These are phyloP conservation scores for Eunapius fragilis DNA, from an alignment of 37 sponge, comb jelly and placozoan species.

Conservation along the genomic window DNA sequence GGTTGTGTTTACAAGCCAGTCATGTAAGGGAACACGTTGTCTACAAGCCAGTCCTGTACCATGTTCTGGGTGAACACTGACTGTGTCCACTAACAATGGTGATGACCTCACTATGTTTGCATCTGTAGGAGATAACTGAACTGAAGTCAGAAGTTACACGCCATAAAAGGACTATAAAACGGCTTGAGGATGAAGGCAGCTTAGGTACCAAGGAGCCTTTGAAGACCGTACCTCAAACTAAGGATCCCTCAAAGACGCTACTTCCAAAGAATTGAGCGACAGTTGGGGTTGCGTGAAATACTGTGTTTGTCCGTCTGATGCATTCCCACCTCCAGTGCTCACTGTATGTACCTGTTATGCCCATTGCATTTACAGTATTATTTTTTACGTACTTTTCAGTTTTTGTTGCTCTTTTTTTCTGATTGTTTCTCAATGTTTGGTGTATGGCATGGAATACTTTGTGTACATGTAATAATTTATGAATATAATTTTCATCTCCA, in stretches of 20 bases:
- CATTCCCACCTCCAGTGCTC: no score
- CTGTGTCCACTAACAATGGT: no score
- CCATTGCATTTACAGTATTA: no score
- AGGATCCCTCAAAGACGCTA: neutral
- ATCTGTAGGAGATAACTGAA: constrained; percentile 34
- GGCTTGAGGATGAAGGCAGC: constrained; percentile 29
- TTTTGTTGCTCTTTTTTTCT: neutral
- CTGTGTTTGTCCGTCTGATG: no score
- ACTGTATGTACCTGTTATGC: neutral
- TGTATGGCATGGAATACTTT: no score
- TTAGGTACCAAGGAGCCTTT: no score
- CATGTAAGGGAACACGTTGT: neutral
- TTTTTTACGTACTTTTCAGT: neutral
- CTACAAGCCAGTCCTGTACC: neutral
- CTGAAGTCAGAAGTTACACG: constrained; percentile 35
- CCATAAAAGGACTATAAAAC: constrained; percentile 21
- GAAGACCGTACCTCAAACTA: neutral
- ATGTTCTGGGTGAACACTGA: no score
- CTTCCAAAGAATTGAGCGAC: neutral
- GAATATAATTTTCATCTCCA: neutral
- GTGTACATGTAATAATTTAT: neutral
- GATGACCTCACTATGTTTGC: neutral
- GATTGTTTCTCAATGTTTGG: neutral
- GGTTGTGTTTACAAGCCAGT: neutral
- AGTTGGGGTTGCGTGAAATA: no score